Percentiles rank a stretch among this genome's conserved stretches.
Evolutionary conservation across 2,113 vertebrate genomes (phyloP).

Genomic region (Gopherus evgoodei): DNA sequence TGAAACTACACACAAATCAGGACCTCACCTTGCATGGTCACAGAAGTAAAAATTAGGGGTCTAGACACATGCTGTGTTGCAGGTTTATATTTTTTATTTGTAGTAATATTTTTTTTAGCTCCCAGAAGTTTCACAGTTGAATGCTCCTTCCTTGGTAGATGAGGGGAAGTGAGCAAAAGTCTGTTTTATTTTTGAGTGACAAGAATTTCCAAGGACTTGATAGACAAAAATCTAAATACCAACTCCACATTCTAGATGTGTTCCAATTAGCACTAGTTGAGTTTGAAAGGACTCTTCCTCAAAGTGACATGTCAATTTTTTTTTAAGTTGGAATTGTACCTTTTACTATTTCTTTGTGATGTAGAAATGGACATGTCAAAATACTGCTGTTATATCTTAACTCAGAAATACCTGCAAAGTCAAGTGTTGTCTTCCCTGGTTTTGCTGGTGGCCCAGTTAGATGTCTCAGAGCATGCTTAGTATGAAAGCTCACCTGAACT

Average conservation of each 20-base stretch:
- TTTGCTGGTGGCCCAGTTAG: neutral
- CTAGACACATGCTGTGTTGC: neutral
- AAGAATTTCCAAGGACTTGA: too few species aligned
- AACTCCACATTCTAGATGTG: too few species aligned
- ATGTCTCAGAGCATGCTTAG: constrained; percentile 12
- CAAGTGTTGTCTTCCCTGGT: neutral
- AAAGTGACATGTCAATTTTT: neutral
- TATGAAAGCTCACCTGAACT: neutral
- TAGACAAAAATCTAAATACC: too few species aligned
- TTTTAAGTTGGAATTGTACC: too few species aligned
- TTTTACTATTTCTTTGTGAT: too few species aligned
- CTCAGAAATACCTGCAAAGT: too few species aligned
- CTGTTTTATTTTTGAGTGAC: too few species aligned
- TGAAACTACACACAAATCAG: neutral
- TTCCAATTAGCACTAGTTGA: neutral
- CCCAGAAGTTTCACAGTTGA: neutral
- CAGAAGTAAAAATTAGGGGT: neutral
- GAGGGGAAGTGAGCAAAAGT: too few species aligned
- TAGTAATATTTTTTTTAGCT: neutral
- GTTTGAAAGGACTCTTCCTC: neutral
- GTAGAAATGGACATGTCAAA: too few species aligned
- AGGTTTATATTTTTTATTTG: neutral
- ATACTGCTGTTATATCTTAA: too few species aligned
- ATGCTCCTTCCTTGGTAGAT: neutral
- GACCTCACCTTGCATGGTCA: neutral